Conservation (phyloP, 2,113 vertebrate species). For the Rhombomys opimus region DNA sequence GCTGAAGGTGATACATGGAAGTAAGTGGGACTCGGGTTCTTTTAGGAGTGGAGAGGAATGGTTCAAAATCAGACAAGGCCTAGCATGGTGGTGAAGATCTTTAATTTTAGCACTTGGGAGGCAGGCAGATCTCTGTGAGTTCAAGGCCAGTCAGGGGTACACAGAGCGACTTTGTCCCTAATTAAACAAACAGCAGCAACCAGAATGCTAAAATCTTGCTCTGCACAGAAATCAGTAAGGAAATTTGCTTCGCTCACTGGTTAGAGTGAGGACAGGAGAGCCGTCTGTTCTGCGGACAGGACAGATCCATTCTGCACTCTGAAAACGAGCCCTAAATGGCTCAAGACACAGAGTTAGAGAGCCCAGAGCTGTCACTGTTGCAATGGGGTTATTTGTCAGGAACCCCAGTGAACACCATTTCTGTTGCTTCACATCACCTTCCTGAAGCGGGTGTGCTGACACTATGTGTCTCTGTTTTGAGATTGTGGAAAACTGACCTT, state of each 20-base stretch:
- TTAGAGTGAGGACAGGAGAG: background rate
- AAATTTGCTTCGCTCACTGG: background rate
- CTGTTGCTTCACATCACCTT: background rate
- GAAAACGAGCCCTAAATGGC: background rate
- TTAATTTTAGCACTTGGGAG: background rate
- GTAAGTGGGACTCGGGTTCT: background rate
- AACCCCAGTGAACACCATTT: background rate
- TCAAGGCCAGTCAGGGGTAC: background rate
- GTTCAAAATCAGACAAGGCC: constrained; percentile 39
- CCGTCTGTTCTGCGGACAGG: background rate
- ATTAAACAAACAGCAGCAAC: background rate
- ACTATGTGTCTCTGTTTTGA: background rate
- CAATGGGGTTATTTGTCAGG: background rate
- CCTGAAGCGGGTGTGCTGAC: background rate
- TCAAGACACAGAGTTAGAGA: background rate
- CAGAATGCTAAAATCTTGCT: background rate
- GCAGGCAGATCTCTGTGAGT: background rate
- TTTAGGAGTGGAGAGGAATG: constrained; percentile 18
- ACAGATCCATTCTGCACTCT: background rate
- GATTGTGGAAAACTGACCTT: background rate
- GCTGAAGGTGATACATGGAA: background rate
- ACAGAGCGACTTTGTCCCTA: background rate
- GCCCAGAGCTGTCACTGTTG: background rate
- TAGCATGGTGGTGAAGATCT: background rate
- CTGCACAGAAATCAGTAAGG: background rate